Base-by-base conservation (phyloP, 2,888 invertebrate genomes). In the Chydorus sphaericus region DNA sequence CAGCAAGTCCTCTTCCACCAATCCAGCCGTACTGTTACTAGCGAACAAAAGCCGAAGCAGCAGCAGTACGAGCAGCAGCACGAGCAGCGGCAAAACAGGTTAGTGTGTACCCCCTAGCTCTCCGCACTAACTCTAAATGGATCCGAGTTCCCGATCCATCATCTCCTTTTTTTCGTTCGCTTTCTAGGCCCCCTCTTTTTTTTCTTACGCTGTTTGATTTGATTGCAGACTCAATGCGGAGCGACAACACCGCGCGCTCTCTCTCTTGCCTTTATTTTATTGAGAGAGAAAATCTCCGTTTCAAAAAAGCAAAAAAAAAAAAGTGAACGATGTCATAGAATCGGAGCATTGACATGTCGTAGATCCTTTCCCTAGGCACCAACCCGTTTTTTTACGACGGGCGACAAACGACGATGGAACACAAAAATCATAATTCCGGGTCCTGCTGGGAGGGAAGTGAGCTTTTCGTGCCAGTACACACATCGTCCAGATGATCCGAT, bases 381-480 rank as follows among this genome's bases (percentile, higher is more conserved):
- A n/a, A n/a, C n/a, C n/a, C n/a, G n/a, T n/a, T 26, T 23, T 44
- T 44, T 44, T 44, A 44, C 26, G 8, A 14, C 33, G 33, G 33
- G 16, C n/a, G 44, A 8, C 8, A n/a, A 28, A 44, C 18, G 28
- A 44, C 14, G 18, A 44, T 26, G 14, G 18, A 23, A 23, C 23
- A 23, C 18, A 20, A 23, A 23, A 44, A 44, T 4, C 10, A 20
- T 8, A 39, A 18, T 2, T 23, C 4, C 14, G 6, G 5, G 11
- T 23, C 23, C 14, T 23, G 18, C 44, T 39, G 39, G 28, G 44
- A n/a, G n/a, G n/a, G n/a, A n/a, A n/a, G n/a, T n/a, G n/a, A n/a
- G n/a, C n/a, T n/a, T n/a, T 37, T 52, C 52, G 52, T 52, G 52
- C 52, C 52, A 52, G 52, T 36, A 36, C 52, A 52, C 52, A 52